Evolutionary conservation across 2,113 vertebrate species (phyloP).

Genomic region (Campylomormyrus tamandua): DNA sequence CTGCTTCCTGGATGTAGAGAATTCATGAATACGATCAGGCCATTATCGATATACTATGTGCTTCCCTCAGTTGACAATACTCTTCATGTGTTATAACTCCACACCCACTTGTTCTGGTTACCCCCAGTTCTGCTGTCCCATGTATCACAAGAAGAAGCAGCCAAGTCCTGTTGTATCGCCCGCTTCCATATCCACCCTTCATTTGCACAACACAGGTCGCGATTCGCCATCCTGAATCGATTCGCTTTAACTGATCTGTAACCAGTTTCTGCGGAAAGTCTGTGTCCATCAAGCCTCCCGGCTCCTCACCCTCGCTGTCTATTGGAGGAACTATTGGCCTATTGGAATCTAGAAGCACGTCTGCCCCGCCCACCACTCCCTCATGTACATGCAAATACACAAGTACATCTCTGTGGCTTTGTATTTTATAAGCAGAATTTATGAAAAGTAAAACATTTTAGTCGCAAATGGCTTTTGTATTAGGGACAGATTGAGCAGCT

Average conservation of each 20-base stretch:
- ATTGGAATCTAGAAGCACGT: constrained; percentile 45
- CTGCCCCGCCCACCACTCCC: constrained; percentile 9
- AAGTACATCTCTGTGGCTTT: constrained; percentile 13
- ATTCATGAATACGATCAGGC: not conserved
- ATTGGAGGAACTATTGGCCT: constrained; percentile 36
- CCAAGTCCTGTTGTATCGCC: constrained; percentile 44
- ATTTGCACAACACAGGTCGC: constrained; percentile 62
- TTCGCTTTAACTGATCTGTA: constrained; percentile 59
- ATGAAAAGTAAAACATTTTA: not conserved
- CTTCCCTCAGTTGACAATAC: constrained; percentile 38
- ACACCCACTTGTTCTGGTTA: constrained; percentile 16
- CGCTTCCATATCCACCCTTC: constrained; percentile 49
- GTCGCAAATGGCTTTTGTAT: not conserved
- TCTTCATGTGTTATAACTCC: constrained; percentile 49
- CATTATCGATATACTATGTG: constrained; percentile 17
- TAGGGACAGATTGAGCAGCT: not conserved
- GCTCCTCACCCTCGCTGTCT: constrained; percentile 30
- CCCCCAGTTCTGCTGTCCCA: constrained; percentile 32
- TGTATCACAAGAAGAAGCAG: constrained; percentile 52
- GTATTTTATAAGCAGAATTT: not conserved
- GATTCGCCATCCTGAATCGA: constrained; percentile 54
- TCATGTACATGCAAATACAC: not conserved
- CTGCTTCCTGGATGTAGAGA: not conserved
- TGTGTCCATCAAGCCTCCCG: constrained; percentile 37
- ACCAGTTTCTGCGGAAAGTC: constrained; percentile 34